Percentiles rank a stretch among this genome's conserved stretches.
Conservation (phyloP, 92 coral and sea anemone genomes). For the Phenganax marumi region DNA sequence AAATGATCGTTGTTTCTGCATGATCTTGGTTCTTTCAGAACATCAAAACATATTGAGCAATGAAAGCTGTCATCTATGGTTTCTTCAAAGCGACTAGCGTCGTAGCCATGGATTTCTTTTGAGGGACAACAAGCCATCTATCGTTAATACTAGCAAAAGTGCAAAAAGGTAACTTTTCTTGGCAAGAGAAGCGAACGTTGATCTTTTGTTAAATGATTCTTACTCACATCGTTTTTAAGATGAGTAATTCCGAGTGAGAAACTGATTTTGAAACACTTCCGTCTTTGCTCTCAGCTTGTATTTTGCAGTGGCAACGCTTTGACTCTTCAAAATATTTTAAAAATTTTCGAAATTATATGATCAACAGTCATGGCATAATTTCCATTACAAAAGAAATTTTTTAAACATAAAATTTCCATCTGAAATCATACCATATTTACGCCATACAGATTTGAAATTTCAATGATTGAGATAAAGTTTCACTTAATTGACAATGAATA, state of each 20-base stretch:
- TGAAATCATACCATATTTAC: too few species aligned
- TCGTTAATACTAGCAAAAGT: too few species aligned
- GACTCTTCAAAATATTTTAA: background rate
- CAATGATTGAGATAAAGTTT: too few species aligned
- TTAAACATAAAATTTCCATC: background rate
- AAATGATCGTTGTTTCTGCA: background rate
- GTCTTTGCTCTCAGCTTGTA: background rate
- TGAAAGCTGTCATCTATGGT: background rate
- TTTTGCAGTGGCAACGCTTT: background rate
- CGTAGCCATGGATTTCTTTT: constrained; percentile 5
- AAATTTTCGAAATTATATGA: background rate
- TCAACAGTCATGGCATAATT: background rate
- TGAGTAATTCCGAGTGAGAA: background rate
- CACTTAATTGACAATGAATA: too few species aligned
- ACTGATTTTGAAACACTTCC: background rate
- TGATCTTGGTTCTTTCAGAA: constrained; percentile 35
- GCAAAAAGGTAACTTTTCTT: too few species aligned
- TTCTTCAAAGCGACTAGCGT: constrained; percentile 4
- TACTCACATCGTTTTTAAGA: background rate
- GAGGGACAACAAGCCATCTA: background rate
- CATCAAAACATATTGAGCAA: constrained; percentile 13
- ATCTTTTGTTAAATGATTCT: background rate
- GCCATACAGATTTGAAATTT: background rate
- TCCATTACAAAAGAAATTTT: background rate
- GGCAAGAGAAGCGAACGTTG: too few species aligned